Evolutionary conservation across 2,797 vertebrate species (phyloP).

Genomic region (Neosalanx taihuensis): DNA sequence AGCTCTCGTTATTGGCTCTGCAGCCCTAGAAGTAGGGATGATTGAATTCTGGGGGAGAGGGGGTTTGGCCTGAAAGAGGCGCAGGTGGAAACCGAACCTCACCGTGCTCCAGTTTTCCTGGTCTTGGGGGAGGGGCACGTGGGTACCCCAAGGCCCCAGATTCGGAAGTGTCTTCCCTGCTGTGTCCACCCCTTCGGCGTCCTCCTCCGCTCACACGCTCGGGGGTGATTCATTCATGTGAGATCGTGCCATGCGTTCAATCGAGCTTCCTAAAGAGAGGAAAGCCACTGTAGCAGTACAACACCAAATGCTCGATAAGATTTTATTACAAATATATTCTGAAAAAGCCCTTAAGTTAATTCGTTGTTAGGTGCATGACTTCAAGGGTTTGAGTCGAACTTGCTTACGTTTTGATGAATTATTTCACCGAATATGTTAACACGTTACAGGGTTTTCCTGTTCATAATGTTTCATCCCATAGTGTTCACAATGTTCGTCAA

Average conservation of each 20-base stretch:
- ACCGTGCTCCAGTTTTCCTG: not conserved
- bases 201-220: conserved; percentile 17
- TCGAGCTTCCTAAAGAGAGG: not conserved
- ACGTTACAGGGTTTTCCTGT: too few species aligned
- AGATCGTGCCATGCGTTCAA: conserved; percentile 2
- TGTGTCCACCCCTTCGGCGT: conserved; percentile 1
- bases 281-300: not conserved
- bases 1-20: conserved; percentile 53
- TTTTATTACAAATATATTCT: too few species aligned
- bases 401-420: too few species aligned
- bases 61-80: conserved; percentile 16
- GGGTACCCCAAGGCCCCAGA: not conserved
- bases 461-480: too few species aligned
- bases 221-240: not conserved
- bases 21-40: conserved; percentile 39
- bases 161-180: not conserved
- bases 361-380: not conserved
- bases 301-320: not conserved
- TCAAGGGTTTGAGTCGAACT: not conserved
- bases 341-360: not conserved
- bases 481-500: too few species aligned
- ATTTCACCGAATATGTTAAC: too few species aligned
- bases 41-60: conserved; percentile 48
- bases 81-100: conserved; percentile 17
- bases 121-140: not conserved